These are phyloP conservation scores for Octodon degus DNA, from an alignment of 2,113 vertebrate genomes.

Conservation along the genomic window DNA sequence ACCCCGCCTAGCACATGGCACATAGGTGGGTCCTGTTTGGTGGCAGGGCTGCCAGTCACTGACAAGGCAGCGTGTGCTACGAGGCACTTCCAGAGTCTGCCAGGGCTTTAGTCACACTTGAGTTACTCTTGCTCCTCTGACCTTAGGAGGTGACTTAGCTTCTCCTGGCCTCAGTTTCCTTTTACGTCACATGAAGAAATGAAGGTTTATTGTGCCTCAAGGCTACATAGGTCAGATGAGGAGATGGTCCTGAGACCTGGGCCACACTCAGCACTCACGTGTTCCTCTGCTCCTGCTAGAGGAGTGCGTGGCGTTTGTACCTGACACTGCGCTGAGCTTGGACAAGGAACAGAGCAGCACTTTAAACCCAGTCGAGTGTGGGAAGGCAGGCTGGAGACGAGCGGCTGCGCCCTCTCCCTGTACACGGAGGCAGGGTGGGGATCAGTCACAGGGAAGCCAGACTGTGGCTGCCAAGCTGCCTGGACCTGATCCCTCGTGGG, in stretches of 20 bases:
- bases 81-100: background rate
- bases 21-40: background rate
- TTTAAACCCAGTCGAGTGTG: background rate
- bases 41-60: accelerated
- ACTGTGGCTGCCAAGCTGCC: accelerated
- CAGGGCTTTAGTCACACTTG: accelerated
- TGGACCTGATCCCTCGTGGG: accelerated
- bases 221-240: background rate
- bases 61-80: background rate
- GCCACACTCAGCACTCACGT: background rate
- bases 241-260: accelerated
- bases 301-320: background rate
- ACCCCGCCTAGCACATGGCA: no score
- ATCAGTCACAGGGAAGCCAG: background rate
- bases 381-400: background rate
- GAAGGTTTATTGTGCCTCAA: no score
- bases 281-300: no score
- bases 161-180: background rate
- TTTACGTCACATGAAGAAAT: background rate
- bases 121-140: background rate
- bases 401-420: background rate
- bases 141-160: background rate
- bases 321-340: background rate
- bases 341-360: background rate
- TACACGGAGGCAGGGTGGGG: accelerated